phyloP scores from a whole-genome alignment of 2,888 invertebrate species.

The Heliconius cydno region DNA sequence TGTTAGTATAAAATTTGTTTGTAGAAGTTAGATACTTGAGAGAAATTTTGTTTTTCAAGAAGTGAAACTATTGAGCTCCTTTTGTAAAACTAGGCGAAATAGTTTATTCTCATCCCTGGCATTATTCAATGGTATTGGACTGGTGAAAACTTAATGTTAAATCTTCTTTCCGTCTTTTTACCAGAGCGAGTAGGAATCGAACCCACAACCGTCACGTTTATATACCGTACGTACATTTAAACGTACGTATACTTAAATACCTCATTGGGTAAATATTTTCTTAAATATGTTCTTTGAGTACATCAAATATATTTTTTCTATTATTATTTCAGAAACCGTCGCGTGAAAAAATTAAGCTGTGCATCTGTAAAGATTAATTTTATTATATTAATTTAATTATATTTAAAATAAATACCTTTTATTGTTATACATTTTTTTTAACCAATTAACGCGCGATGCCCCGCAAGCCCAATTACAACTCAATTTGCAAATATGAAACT shows the following conservation, averaged over 20 bases:
- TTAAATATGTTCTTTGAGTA: not conserved
- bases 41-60: not conserved
- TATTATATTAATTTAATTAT: not conserved
- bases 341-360: slow-evolving; percentile 31
- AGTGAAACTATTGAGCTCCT: not conserved
- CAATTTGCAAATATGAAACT: no score
- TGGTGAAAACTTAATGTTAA: no score
- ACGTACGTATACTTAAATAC: no score
- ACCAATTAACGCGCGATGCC: not conserved
- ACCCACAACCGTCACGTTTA: not conserved
- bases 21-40: not conserved
- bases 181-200: not conserved
- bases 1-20: not conserved
- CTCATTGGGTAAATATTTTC: no score
- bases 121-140: no score
- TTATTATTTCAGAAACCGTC: slow-evolving; percentile 29
- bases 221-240: no score
- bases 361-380: slow-evolving; percentile 31
- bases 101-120: no score
- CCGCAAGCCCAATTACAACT: no score
- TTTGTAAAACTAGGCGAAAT: not conserved
- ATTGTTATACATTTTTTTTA: not conserved
- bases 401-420: not conserved
- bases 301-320: not conserved
- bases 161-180: no score